Evolutionary conservation across 2,797 vertebrate species (phyloP).

Genomic region (Anguilla anguilla): DNA sequence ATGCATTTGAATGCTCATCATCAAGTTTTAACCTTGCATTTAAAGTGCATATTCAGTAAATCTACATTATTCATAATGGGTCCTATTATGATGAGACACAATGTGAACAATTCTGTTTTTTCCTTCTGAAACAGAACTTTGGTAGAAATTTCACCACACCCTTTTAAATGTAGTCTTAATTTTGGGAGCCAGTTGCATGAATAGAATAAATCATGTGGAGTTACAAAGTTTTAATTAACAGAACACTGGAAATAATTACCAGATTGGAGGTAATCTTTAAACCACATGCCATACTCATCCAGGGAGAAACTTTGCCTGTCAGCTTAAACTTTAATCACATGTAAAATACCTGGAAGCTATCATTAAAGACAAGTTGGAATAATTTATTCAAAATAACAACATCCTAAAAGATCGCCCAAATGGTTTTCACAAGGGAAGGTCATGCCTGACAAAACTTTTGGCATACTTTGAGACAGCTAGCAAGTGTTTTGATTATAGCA

Average conservation of each 20-base stretch:
- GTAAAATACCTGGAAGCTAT: too few relatives aligned
- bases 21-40: not conserved
- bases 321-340: too few relatives aligned
- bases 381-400: too few relatives aligned
- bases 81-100: not conserved
- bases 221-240: not conserved
- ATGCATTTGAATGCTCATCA: not conserved
- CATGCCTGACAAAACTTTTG: too few relatives aligned
- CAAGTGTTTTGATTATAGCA: too few relatives aligned
- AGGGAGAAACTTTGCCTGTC: too few relatives aligned
- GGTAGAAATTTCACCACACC: not conserved
- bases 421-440: too few relatives aligned
- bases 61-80: not conserved
- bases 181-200: not conserved
- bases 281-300: too few relatives aligned
- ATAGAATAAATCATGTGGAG: not conserved
- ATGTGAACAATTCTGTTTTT: not conserved
- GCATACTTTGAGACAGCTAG: too few relatives aligned
- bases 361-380: too few relatives aligned
- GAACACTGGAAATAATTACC: not conserved
- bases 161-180: not conserved
- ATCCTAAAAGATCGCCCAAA: too few relatives aligned
- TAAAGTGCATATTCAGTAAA: not conserved
- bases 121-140: not conserved
- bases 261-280: not conserved